A percentile compares a stretch with the other conserved stretches of the same genome.
phyloP scores from a whole-genome alignment of 1,140 invertebrate genomes.

The Apis florea region DNA sequence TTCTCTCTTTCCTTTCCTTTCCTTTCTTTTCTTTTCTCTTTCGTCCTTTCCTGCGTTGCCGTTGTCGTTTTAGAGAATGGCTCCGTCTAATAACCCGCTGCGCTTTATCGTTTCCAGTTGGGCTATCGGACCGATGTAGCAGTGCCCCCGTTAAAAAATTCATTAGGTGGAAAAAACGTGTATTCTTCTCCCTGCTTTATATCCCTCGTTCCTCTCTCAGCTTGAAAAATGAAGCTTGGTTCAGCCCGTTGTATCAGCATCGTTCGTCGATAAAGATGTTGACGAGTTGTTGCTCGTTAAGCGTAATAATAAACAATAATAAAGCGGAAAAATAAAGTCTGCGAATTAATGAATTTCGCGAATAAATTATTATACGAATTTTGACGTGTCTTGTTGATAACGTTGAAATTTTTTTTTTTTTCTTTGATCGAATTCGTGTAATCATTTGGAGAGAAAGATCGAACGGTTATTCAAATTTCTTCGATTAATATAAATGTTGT shows the following conservation, averaged over 20 bases:
- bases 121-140: background rate
- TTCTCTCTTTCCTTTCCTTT: background rate
- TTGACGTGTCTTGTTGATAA: background rate
- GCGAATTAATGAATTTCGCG: background rate
- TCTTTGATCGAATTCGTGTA: background rate
- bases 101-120: conserved; percentile 3
- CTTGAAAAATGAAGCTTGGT: background rate
- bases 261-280: background rate
- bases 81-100: conserved; percentile 15
- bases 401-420: background rate
- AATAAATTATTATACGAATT: background rate
- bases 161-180: background rate
- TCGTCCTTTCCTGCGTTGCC: too few species aligned
- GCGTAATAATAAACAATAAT: too few species aligned
- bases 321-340: background rate
- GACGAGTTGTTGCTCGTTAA: too few species aligned
- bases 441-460: background rate
- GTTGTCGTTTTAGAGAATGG: background rate
- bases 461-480: conserved; percentile 5
- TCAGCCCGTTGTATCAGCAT: background rate
- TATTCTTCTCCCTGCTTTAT: background rate
- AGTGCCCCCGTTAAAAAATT: background rate
- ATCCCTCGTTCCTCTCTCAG: too few species aligned
- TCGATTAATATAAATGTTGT: conserved; percentile 11
- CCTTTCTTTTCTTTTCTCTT: background rate